These are phyloP conservation scores for Drosophila murphyi DNA, from an alignment of 1,140 invertebrate species.

Conservation along the genomic window DNA sequence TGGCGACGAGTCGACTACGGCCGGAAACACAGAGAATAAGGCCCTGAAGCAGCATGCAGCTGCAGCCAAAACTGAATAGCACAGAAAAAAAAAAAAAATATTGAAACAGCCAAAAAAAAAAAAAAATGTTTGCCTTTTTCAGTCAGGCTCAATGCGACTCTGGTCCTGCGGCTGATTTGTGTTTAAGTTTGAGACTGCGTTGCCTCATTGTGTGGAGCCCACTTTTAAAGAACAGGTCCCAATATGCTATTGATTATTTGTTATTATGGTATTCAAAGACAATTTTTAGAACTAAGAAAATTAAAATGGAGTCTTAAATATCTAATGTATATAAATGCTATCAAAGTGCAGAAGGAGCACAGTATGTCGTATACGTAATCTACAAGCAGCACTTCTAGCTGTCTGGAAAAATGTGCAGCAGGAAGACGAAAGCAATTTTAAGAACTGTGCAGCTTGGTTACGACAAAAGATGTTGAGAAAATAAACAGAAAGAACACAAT, in stretches of 20 bases:
- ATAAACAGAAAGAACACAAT: conserved; percentile 10
- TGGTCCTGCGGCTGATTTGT: conserved; percentile 37
- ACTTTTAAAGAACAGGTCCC: conserved; percentile 5
- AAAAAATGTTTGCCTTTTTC: conserved; percentile 38
- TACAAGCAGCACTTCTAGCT: background rate
- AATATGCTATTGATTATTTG: background rate
- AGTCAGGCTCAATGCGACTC: conserved; percentile 30
- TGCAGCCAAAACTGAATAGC: conserved; percentile 35
- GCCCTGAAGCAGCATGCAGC: conserved; percentile 37
- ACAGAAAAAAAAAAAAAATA: conserved; percentile 24
- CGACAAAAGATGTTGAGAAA: conserved; percentile 1
- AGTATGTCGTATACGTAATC: background rate
- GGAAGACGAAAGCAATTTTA: background rate
- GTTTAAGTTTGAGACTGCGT: background rate
- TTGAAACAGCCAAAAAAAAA: conserved; percentile 8
- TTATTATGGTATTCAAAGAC: background rate
- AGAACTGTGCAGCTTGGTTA: background rate
- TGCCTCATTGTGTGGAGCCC: background rate
- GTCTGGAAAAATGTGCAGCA: background rate
- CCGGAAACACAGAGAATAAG: conserved; percentile 68
- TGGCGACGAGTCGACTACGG: conserved; percentile 59
- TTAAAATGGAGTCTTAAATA: no score
- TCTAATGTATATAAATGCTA: background rate
- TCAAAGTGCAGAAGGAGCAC: no score
- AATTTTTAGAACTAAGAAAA: background rate